phyloP scores from a whole-genome alignment of 2,113 vertebrate genomes.

The Panthera leo region DNA sequence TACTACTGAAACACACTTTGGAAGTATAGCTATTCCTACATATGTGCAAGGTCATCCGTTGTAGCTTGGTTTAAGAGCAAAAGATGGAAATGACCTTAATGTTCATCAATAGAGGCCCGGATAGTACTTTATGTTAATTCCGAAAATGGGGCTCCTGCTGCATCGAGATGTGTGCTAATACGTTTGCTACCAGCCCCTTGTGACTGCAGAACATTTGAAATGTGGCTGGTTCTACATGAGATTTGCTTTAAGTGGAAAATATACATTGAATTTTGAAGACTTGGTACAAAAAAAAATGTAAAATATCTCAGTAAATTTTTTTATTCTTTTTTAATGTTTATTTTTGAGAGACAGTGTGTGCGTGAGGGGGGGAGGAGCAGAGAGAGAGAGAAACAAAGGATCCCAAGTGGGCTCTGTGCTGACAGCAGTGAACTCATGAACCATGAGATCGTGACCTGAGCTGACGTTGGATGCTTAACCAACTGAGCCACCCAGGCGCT shows the following conservation, averaged over 20 bases:
- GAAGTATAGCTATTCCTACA: background rate
- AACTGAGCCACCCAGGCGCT: too few relatives aligned
- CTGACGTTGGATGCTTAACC: too few relatives aligned
- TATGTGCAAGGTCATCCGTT: background rate
- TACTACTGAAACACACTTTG: background rate
- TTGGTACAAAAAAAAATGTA: background rate
- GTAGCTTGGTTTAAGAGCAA: background rate
- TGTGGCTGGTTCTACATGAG: background rate
- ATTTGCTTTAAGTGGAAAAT: background rate
- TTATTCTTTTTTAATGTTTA: too few relatives aligned
- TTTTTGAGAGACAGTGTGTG: too few relatives aligned
- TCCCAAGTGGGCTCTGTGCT: too few relatives aligned
- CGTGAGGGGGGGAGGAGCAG: too few relatives aligned
- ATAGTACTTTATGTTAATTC: background rate
- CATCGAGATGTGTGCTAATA: background rate
- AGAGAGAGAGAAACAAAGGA: too few relatives aligned
- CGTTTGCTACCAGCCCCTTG: background rate
- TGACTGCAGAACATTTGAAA: background rate
- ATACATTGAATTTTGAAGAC: constrained; percentile 2
- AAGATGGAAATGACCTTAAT: background rate
- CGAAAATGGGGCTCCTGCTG: background rate
- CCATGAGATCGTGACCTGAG: too few relatives aligned
- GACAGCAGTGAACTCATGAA: too few relatives aligned
- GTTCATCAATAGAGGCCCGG: background rate
- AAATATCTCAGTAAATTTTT: background rate